Evolutionary conservation across 2,113 vertebrate genomes (phyloP).

Genomic region (Otus sunia): DNA sequence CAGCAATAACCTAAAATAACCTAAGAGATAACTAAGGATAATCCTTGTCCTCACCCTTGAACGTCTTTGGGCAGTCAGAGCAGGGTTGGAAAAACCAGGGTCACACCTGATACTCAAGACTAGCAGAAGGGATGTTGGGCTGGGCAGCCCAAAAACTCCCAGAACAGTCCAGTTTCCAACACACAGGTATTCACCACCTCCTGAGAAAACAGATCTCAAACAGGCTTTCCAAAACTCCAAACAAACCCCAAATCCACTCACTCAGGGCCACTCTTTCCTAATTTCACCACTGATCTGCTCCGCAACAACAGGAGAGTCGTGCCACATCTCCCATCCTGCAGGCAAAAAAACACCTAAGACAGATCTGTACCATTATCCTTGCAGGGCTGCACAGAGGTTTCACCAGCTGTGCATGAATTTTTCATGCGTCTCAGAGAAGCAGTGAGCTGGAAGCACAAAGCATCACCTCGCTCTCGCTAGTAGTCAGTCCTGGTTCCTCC

Average conservation of each 20-base stretch:
- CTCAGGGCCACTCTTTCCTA: background rate
- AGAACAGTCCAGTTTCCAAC: background rate
- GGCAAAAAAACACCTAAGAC: fast-evolving
- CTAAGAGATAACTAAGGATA: background rate
- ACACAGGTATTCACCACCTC: background rate
- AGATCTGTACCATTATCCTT: background rate
- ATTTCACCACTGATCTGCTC: background rate
- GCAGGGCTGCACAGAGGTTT: background rate
- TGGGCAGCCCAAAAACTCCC: background rate
- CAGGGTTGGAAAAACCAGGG: background rate
- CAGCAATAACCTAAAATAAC: too few species aligned
- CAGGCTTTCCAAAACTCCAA: background rate
- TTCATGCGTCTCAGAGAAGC: background rate
- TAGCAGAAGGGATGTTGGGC: background rate
- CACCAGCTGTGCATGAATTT: background rate
- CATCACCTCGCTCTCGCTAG: background rate
- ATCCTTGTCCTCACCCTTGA: background rate
- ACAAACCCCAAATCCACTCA: background rate
- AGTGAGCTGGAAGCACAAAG: background rate
- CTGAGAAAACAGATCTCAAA: background rate
- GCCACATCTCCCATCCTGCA: background rate
- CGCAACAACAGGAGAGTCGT: background rate
- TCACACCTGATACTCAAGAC: background rate
- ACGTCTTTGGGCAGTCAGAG: background rate
- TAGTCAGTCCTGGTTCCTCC: background rate